Evolutionary conservation across 2,888 invertebrate species (phyloP), one percentile per base, ranked within the genome.

Genomic region (Microctonus brassicae): DNA sequence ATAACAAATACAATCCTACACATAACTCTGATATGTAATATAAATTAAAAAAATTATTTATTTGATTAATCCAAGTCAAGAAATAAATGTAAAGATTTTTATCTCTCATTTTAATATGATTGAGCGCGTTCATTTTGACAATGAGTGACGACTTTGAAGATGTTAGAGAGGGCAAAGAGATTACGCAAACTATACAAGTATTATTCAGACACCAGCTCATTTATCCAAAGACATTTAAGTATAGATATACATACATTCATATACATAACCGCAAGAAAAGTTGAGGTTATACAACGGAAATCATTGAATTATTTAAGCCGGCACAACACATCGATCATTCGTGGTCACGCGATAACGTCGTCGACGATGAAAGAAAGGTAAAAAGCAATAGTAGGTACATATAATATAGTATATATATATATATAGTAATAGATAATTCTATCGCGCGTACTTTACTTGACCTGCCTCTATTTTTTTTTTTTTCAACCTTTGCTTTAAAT

Each of bases 261-360:
- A 67, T 58, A 22, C 22, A 24, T n/a, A 42, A 11, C 24, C n/a
- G 24, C 29, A 34, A 24, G 26, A 24, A 65, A 52, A 58, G 65
- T 60, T 60, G 39, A 24, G 52, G 9, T 75, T 75, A 69, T 78
- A 80, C 76, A 74, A 75, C 77, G 78, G 76, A 79, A 81, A 82
- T 84, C 76, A 76, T 77, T 82, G 80, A 84, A 84, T 84, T 82
- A 84, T 84, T 83, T 79, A 82, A 82, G 78, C 72, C 77, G 70
- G 70, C 68, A 72, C 73, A 74, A 47, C 9, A 78, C 81, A 81
- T 82, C 80, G 81, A 82, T 84, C 80, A 81, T 81, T 47, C 75
- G 72, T 65, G 78, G 82, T 82, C 84, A 82, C 83, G 84, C 81
- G 82, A 83, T 81, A 76, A 73, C 72, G 73, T 77, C 70, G 72